Base-by-base conservation (phyloP, 2,797 vertebrate species). In the Melanotaenia parkinsoni region DNA sequence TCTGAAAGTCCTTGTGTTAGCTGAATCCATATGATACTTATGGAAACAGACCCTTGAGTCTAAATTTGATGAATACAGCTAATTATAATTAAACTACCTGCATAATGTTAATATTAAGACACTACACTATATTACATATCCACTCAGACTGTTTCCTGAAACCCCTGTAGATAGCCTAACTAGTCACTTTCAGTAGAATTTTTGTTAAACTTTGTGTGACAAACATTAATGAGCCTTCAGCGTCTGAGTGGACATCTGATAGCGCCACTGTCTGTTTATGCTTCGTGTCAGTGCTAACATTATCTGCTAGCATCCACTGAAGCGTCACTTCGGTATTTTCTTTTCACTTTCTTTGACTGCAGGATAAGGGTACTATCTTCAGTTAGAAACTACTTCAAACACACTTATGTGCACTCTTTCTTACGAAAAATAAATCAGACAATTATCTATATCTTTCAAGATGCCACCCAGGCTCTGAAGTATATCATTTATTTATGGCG, bases 171-270 rank as follows among this genome's bases (percentile, higher is more conserved):
- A 78, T 24, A 63, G 0, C 22, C 54, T 11, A 7, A 58, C 11
- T 57, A 69, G 80, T 84, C 53, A 24, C 40, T 58, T 78, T 75
- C 68, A 73, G 30, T 26, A 28, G 14, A 32, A 16, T 45, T 80
- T 63, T 60, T 51, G 64, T 63, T 72, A 20, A 70, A 73, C 12
- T 14, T 24, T 4, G 37, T 38, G 33, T 89, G 88, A 87, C 83
- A 82, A 67, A 66, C 85, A 72, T 67, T 85, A 88, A 92, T 88
- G 87, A 79, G 60, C 69, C n/a, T n/a, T 67, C 62, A 81, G 58
- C 69, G 14, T 63, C 61, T 74, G 57, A 74, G 64, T 77, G 85
- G 86, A 83, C 77, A 91, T 85, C 35, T 77, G 88, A 94, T 91
- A 88, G 63, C 62, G 5, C 63, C 38, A 28, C 47, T 84, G 24